A percentile compares a stretch with the other conserved stretches of the same genome.
These are phyloP conservation scores for Pristiophorus japonicus DNA, from an alignment of 2,113 vertebrate species.

Conservation along the genomic window DNA sequence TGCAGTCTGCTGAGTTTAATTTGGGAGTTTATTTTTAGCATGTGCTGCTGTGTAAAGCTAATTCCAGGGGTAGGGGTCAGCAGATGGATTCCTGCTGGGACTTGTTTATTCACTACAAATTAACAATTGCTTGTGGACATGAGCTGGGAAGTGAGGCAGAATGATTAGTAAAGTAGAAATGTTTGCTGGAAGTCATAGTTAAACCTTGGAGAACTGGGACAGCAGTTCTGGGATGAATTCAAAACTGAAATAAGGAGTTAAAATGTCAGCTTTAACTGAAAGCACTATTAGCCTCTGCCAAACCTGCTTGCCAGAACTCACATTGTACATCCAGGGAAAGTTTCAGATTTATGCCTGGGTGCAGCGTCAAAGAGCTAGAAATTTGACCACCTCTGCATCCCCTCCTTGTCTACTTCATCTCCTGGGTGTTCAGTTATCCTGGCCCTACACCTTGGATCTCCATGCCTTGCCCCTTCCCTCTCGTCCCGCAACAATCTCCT, in stretches of 20 bases:
- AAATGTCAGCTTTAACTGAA: constrained; percentile 11
- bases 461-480: not conserved
- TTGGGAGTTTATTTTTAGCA: constrained; percentile 20
- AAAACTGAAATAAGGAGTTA: not conserved
- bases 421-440: not conserved
- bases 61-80: not conserved
- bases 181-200: not conserved
- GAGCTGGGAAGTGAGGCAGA: not conserved
- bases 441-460: too few species aligned
- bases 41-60: not conserved
- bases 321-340: not conserved
- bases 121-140: not conserved
- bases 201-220: not conserved
- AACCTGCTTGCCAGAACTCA: not conserved
- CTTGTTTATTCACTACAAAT: constrained; percentile 2
- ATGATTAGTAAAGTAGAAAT: not conserved
- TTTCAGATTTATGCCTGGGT: not conserved
- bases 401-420: too few species aligned
- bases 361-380: not conserved
- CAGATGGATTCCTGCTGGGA: not conserved
- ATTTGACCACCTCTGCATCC: not conserved
- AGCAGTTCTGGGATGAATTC: not conserved
- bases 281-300: not conserved
- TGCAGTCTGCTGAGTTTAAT: not conserved
- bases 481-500: not conserved